These are phyloP conservation scores for Distichodus sexfasciatus DNA, from an alignment of 2,797 vertebrate genomes.

Conservation along the genomic window DNA sequence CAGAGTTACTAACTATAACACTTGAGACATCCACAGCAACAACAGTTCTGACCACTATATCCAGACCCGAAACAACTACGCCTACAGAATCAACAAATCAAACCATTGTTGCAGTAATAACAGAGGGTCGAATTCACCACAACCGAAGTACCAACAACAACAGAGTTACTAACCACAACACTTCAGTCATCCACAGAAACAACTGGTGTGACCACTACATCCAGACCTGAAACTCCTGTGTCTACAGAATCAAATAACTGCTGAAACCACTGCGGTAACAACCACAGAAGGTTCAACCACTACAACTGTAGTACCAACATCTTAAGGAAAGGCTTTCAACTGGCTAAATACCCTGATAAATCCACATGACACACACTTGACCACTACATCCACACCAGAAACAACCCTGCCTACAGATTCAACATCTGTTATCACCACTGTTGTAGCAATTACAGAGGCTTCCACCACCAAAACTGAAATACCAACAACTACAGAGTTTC, in stretches of 20 bases:
- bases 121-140: not conserved
- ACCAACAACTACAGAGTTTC: no score
- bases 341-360: no score
- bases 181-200: not conserved
- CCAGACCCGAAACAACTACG: not conserved
- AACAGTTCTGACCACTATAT: no score
- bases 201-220: not conserved
- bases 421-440: no score
- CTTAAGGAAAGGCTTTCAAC: not conserved
- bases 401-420: no score
- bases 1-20: not conserved
- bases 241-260: not conserved
- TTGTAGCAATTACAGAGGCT: no score
- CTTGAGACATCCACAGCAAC: not conserved
- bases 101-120: not conserved
- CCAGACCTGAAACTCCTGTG: not conserved
- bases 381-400: no score
- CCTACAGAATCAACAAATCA: not conserved
- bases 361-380: no score
- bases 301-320: not conserved
- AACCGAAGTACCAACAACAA: no score
- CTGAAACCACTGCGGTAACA: not conserved
- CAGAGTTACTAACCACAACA: not conserved
- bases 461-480: no score
- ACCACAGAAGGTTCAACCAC: not conserved